phyloP scores from a whole-genome alignment of 2,113 vertebrate species.

The Corythornis madagascariensis region DNA sequence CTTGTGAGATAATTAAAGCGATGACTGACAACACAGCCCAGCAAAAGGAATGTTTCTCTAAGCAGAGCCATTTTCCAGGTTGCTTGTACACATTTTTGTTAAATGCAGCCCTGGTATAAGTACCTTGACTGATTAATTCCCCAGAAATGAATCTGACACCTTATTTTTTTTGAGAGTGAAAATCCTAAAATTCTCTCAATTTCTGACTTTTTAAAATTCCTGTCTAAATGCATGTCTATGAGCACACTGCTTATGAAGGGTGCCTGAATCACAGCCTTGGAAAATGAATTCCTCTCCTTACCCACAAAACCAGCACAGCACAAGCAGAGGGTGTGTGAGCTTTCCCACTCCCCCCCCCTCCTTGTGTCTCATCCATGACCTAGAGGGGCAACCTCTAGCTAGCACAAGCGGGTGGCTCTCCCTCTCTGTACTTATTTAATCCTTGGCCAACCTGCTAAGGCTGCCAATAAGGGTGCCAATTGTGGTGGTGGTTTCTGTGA shows the following conservation, averaged over 20 bases:
- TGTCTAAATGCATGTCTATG: not conserved
- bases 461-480: constrained; percentile 65
- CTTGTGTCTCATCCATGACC: constrained; percentile 57
- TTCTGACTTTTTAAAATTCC: not conserved
- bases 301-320: constrained; percentile 59
- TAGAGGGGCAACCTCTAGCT: constrained; percentile 62
- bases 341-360: constrained; percentile 44
- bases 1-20: constrained; percentile 54
- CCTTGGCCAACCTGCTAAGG: constrained; percentile 59
- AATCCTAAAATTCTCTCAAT: not conserved
- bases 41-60: constrained; percentile 41
- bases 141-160: not conserved
- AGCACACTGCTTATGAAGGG: not conserved
- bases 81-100: not conserved
- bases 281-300: constrained; percentile 44
- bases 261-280: constrained; percentile 30
- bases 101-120: not conserved
- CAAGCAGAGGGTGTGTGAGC: constrained; percentile 60
- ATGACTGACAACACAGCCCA: constrained; percentile 54
- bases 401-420: constrained; percentile 54
- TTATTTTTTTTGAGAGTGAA: not conserved
- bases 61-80: not conserved
- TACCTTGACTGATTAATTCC: not conserved
- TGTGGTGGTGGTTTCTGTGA: constrained; percentile 74
- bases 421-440: constrained; percentile 62